phyloP scores from a whole-genome alignment of 2,888 invertebrate species.

The Ophioninae sp. region DNA sequence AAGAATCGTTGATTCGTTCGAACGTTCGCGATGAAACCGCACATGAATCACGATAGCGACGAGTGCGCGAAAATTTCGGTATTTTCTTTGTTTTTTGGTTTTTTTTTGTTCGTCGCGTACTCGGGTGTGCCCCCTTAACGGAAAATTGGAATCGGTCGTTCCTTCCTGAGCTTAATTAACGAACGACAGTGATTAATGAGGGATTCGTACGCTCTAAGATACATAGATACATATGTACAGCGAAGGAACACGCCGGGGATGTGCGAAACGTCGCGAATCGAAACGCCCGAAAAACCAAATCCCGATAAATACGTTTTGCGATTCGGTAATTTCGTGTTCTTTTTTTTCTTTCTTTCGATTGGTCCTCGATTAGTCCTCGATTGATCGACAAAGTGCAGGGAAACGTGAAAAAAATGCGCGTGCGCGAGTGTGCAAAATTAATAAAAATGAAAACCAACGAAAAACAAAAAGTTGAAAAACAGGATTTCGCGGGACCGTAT shows the following conservation, averaged over 20 bases:
- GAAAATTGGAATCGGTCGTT: conserved; percentile 43
- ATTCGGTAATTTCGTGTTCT: neutral
- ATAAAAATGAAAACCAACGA: too few species aligned
- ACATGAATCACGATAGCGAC: too few species aligned
- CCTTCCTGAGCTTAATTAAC: conserved; percentile 45
- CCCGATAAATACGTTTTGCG: conserved; percentile 12
- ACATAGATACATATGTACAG: conserved; percentile 66
- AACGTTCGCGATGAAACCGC: too few species aligned
- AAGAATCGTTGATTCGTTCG: too few species aligned
- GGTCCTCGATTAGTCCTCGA: conserved; percentile 9
- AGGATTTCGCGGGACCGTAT: conserved; percentile 43
- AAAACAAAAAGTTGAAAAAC: conserved; percentile 20
- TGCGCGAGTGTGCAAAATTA: neutral
- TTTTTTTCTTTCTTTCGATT: neutral
- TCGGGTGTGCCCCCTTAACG: neutral
- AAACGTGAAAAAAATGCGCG: conserved; percentile 39
- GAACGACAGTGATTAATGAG: neutral
- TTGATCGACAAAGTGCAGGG: conserved; percentile 25
- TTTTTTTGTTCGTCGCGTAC: too few species aligned
- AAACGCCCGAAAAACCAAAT: conserved; percentile 30
- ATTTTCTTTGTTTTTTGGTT: too few species aligned
- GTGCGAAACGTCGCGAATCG: conserved; percentile 51
- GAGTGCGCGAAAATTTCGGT: too few species aligned
- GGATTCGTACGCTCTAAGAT: conserved; percentile 51
- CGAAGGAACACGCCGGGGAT: conserved; percentile 51